Conservation (phyloP, 1,140 invertebrate species). For the Scaptomyza hsui region DNA sequence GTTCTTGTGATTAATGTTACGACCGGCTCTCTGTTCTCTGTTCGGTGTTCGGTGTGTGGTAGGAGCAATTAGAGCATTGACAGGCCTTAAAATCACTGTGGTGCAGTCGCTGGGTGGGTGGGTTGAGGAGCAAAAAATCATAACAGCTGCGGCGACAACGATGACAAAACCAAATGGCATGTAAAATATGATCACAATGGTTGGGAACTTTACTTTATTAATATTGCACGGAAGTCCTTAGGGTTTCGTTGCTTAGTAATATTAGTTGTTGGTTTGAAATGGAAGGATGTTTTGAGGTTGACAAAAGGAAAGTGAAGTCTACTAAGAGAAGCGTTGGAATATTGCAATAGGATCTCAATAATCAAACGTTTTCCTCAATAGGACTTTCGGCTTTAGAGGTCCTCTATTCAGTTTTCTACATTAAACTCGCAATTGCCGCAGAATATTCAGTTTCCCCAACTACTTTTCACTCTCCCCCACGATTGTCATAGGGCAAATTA, state of each 20-base stretch:
- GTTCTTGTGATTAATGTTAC: slow-evolving; percentile 73
- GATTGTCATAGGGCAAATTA: slow-evolving; percentile 55
- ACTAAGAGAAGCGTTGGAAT: too few relatives aligned
- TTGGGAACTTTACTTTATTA: slow-evolving; percentile 56
- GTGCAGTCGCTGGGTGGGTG: not conserved
- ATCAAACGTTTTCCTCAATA: too few relatives aligned
- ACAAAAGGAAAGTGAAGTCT: too few relatives aligned
- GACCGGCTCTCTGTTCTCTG: too few relatives aligned
- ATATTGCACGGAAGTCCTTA: slow-evolving; percentile 17
- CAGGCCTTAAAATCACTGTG: slow-evolving; percentile 58
- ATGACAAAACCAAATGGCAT: slow-evolving; percentile 71
- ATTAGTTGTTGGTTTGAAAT: slow-evolving; percentile 2
- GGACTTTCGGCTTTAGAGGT: not conserved
- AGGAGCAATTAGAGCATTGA: slow-evolving; percentile 81
- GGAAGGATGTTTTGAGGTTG: not conserved
- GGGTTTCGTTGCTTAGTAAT: slow-evolving; percentile 15
- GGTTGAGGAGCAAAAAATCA: slow-evolving; percentile 29
- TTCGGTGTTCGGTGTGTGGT: slow-evolving; percentile 61
- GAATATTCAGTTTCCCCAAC: too few relatives aligned
- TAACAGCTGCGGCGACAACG: slow-evolving; percentile 69
- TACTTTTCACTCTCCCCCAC: not conserved
- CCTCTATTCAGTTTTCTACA: too few relatives aligned
- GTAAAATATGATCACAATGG: slow-evolving; percentile 77
- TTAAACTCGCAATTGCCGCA: not conserved
- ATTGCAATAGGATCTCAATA: too few relatives aligned